Evolutionary conservation across 2,888 invertebrate genomes (phyloP), one percentile per base, ranked within the genome.

Genomic region (Corythucha ciliata): DNA sequence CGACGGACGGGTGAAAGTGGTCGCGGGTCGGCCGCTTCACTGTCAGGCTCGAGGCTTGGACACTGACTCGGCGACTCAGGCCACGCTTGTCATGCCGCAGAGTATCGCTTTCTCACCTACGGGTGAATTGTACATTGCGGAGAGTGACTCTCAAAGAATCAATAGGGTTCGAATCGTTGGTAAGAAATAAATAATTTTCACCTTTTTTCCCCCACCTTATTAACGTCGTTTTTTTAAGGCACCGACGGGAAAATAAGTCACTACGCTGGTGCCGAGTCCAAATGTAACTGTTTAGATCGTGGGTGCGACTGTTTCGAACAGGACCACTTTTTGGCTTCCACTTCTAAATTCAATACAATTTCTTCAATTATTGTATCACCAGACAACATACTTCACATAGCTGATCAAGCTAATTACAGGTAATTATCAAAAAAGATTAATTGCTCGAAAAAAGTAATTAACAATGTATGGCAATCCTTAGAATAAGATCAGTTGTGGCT

Each of bases 251-350:
- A 88, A 63, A 91, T 96, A 53, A 79, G 84, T 0, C 78, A 87
- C n/a, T 94, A 91, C 64, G 93, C 92, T 21, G 96, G 94, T 0
- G 88, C 88, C 0, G 92, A 93, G 67, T 88, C 88, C 0, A 89
- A 88, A 67, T 94, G 93, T 68, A 89, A 92, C 65, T 94, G 94
- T 63, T 73, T 90, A 54, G 91, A 92, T 66, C 75, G 86, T 41
- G 88, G 85, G 3, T 94, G 93, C 64, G 86, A 89, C 63, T 94
- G 94, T 66, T 92, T 87, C 65, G 90, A 91, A 67, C 86, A 87
- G 6, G 91, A 90, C 60, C 84, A 92, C 68, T 86, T 85, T 70
- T 69, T 93, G 34, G 94, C 94, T 1, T 85, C 90, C 0, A 91
- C 89, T 60, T 89, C 93, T 0, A 87, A 92, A 68, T 91, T 96